phyloP scores from a whole-genome alignment of 1,140 invertebrate species.

The Archivesica marissinica region DNA sequence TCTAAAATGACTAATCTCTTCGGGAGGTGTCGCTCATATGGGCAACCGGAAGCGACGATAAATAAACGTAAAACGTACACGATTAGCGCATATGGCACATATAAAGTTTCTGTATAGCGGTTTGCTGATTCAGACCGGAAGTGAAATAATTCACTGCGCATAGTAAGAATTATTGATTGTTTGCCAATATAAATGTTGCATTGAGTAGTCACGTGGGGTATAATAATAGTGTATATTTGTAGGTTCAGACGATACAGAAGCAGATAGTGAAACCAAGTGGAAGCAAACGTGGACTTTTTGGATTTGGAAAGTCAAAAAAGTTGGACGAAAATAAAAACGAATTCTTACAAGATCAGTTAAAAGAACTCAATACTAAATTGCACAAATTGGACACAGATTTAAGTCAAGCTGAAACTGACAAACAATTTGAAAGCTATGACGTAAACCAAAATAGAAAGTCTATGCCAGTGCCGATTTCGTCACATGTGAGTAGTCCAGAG shows the following conservation, averaged over 20 bases:
- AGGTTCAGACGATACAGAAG: conserved; percentile 70
- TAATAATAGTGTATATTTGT: too few species aligned
- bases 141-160: too few species aligned
- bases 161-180: too few species aligned
- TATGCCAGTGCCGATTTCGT: conserved; percentile 59
- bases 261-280: conserved; percentile 62
- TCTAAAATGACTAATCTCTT: too few species aligned
- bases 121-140: too few species aligned
- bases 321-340: conserved; percentile 61
- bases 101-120: too few species aligned
- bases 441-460: conserved; percentile 71
- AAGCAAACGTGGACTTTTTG: conserved; percentile 63
- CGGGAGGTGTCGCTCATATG: too few species aligned
- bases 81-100: too few species aligned
- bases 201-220: too few species aligned
- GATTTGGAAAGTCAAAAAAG: conserved; percentile 72
- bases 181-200: too few species aligned
- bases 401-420: conserved; percentile 43
- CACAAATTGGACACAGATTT: conserved; percentile 67
- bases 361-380: conserved; percentile 65
- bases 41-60: too few species aligned
- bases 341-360: conserved; percentile 69
- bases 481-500: conserved; percentile 3
- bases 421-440: conserved; percentile 41
- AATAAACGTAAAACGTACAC: too few species aligned